These are phyloP conservation scores for Bombylius discolor DNA, from an alignment of 2,888 invertebrate species.

Conservation along the genomic window DNA sequence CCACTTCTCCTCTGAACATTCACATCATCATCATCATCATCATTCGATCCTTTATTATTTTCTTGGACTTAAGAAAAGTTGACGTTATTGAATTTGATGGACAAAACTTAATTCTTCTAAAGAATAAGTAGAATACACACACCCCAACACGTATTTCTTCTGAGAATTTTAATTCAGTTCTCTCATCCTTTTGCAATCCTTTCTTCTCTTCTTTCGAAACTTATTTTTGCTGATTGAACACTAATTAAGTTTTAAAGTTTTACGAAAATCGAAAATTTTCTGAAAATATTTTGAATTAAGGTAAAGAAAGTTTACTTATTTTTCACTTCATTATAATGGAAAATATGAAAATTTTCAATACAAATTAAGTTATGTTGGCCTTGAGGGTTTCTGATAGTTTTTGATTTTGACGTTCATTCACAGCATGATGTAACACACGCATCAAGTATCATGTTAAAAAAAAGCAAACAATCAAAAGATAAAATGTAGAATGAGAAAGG, in stretches of 20 bases:
- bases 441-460: no score
- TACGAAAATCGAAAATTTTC: slow-evolving; percentile 5
- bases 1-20: no score
- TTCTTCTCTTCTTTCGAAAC: no score
- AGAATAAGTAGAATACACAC: no score
- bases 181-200: no score
- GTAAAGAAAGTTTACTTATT: slow-evolving; percentile 10
- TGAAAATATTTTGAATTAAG: slow-evolving; percentile 1
- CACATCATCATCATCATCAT: no score
- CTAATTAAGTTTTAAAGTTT: slow-evolving; percentile 15
- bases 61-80: not conserved
- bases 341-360: not conserved
- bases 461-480: no score
- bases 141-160: not conserved
- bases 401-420: no score
- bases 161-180: no score
- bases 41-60: no score
- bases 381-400: not conserved
- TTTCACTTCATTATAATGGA: slow-evolving; percentile 9
- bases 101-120: not conserved
- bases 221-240: slow-evolving; percentile 12
- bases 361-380: slow-evolving; percentile 5
- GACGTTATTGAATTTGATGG: slow-evolving; percentile 1
- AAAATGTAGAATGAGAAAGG: no score
- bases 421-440: no score